Evolutionary conservation across 1,140 invertebrate species (phyloP), one percentile per base, ranked within the genome.

Genomic region (Diprion similis): DNA sequence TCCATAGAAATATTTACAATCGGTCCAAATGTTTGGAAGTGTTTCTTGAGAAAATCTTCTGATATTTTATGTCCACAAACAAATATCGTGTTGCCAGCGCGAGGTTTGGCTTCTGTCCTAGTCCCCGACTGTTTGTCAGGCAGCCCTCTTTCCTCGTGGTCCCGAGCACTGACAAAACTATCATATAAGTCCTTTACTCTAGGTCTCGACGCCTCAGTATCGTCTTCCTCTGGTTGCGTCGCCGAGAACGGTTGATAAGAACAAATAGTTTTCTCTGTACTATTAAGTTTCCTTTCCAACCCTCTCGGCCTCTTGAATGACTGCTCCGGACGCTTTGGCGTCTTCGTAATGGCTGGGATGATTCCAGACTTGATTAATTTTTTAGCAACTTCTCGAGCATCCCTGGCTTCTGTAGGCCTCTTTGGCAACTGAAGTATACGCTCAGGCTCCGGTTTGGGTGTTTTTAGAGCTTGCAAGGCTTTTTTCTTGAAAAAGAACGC

Each of bases 321-420:
- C 79, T 96, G 96, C 83, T 97, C 95, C 11, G 95, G 92, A 67
- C 91, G 88, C 79, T 92, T 92, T 45, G 92, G 92, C 66, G 92
- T 92, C 82, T 95, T 96, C 66, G 94, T 92, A 72, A 94, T 94
- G 11, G 95, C 94, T 70, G 93, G 92, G 82, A 98, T 97, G 45
- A 96, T 96, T 18, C 97, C 97, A 76, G 96, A 97, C 86, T 97
- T 97, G 0, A 99, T 93, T 13, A 99, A 88, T 84, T 98, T 99
- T 74, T 97, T 96, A 0, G 97, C 97, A 64, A 98, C 95, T 90
- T 98, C 97, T 71, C 96, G 92, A 9, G 97, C 97, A 91, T 98
- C 96, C 73, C 96, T 92, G 0, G 95, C 95, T 87, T 97, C 95
- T 9, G 94, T 93, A 3, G 94, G 94, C 51, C 95, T 89, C 86